phyloP scores from a whole-genome alignment of 2,113 vertebrate species.

The Zeus faber region DNA sequence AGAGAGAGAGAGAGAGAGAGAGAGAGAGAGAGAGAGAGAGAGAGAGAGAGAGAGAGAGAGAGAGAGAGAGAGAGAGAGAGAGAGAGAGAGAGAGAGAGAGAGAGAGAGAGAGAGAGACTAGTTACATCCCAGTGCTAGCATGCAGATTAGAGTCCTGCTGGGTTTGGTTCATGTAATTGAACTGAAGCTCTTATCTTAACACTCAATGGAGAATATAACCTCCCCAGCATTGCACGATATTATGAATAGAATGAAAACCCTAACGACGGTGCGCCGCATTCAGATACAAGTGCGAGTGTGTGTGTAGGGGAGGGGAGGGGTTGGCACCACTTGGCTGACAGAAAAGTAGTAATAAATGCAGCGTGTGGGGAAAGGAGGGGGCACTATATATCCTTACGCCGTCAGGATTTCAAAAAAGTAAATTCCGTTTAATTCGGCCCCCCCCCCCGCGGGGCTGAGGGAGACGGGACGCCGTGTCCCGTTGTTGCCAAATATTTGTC shows the following conservation, averaged over 20 bases:
- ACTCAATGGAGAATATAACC: slow-evolving; percentile 40
- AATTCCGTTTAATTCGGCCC: no score
- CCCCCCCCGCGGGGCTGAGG: no score
- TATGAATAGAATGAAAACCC: slow-evolving; percentile 37
- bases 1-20: slow-evolving; percentile 47
- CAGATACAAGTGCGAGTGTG: neutral
- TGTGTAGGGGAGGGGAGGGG: no score
- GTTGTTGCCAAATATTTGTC: no score
- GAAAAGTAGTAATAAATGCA: slow-evolving; percentile 23
- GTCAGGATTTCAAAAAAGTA: no score
- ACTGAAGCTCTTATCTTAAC: slow-evolving; percentile 51
- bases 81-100: slow-evolving; percentile 44
- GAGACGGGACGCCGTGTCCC: no score
- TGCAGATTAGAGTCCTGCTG: slow-evolving; percentile 49
- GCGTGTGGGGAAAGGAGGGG: neutral
- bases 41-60: slow-evolving; percentile 44
- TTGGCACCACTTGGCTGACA: no score
- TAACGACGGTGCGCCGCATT: neutral
- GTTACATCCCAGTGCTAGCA: no score
- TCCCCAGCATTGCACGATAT: slow-evolving; percentile 37
- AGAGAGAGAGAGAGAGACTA: slow-evolving; percentile 20
- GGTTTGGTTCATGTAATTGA: slow-evolving; percentile 59
- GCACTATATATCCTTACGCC: no score
- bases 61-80: slow-evolving; percentile 26
- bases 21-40: slow-evolving; percentile 24